These are phyloP conservation scores for Odontomyia ornata DNA, from an alignment of 2,888 invertebrate species.

Conservation along the genomic window DNA sequence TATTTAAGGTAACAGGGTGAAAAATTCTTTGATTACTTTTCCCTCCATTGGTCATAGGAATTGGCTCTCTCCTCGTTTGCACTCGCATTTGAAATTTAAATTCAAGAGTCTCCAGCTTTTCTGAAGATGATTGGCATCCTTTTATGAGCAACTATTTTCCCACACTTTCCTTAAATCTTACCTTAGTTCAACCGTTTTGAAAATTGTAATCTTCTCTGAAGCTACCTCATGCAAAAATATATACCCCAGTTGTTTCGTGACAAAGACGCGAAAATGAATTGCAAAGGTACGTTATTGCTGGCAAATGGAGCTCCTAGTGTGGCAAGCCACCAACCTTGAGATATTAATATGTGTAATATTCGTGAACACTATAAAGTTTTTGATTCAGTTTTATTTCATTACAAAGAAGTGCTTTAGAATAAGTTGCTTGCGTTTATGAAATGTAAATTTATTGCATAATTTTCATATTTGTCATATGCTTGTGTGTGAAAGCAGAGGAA, in stretches of 20 bases:
- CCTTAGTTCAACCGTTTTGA: too few species aligned
- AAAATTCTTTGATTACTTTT: too few species aligned
- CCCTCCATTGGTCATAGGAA: too few species aligned
- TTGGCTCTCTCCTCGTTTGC: too few species aligned
- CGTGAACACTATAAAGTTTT: background rate
- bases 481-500: conserved; percentile 3
- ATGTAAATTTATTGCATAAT: conserved; percentile 42
- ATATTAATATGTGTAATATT: background rate
- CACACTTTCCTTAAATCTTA: too few species aligned
- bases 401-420: background rate
- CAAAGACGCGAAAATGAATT: background rate
- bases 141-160: too few species aligned
- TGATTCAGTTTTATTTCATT: background rate
- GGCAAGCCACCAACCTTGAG: background rate
- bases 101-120: too few species aligned
- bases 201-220: too few species aligned
- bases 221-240: too few species aligned
- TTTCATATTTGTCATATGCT: conserved; percentile 38
- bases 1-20: too few species aligned
- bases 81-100: too few species aligned
- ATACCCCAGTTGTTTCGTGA: background rate
- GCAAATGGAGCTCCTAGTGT: conserved; percentile 7
- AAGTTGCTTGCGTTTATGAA: background rate
- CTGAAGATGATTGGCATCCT: too few species aligned
- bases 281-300: conserved; percentile 4